Evolutionary conservation across 1,140 invertebrate genomes (phyloP).

Genomic region (Penaeus indicus): DNA sequence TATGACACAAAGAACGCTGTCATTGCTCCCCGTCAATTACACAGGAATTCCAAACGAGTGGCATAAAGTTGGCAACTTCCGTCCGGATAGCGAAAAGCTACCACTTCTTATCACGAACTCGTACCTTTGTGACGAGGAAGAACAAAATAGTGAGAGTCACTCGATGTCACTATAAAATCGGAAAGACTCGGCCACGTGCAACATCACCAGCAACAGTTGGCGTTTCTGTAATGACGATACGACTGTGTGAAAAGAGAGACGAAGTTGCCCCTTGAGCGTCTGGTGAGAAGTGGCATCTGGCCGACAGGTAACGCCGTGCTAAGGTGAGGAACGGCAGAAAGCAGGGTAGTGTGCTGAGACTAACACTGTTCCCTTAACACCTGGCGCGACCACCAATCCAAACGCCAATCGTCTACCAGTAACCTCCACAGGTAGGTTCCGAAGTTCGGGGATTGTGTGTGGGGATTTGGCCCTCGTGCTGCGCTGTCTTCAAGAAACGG

Average conservation of each 20-base stretch:
- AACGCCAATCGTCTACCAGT: not conserved
- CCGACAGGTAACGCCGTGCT: conserved; percentile 26
- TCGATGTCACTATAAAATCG: no score
- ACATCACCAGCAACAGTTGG: no score
- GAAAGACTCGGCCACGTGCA: no score
- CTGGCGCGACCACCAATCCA: not conserved
- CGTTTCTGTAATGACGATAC: not conserved
- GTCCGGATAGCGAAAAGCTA: conserved; percentile 20
- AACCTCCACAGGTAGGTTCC: no score
- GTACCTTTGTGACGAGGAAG: not conserved
- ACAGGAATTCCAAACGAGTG: not conserved
- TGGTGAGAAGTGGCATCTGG: conserved; percentile 29
- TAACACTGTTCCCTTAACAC: not conserved
- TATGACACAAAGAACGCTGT: no score
- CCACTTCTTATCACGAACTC: conserved; percentile 33
- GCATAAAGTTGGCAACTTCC: conserved; percentile 23
- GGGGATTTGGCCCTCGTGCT: not conserved
- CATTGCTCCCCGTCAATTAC: not conserved
- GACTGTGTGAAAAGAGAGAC: not conserved
- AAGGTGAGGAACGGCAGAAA: conserved; percentile 47
- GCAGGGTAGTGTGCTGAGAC: conserved; percentile 38
- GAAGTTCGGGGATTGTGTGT: no score
- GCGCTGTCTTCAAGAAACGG: no score
- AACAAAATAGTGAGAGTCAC: not conserved
- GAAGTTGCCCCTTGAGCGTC: not conserved